Evolutionary conservation across 2,888 invertebrate species (phyloP).

Genomic region (Drosophila paranaensis): DNA sequence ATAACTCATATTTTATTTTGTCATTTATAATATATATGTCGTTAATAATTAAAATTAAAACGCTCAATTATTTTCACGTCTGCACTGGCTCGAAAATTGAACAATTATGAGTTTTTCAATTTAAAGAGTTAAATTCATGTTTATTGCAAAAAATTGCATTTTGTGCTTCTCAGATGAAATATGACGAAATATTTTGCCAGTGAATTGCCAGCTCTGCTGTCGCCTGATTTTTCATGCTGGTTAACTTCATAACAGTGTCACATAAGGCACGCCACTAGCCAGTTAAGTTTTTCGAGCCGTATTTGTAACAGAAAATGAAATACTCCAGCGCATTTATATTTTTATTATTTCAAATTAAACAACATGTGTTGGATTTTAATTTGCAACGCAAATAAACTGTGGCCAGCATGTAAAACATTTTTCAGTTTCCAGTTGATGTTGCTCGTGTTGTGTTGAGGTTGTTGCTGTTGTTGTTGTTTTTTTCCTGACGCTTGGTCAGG

Average conservation of each 20-base stretch:
- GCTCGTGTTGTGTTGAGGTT: conserved; percentile 8
- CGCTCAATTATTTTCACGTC: neutral
- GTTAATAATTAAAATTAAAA: too few relatives aligned
- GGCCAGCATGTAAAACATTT: conserved; percentile 70
- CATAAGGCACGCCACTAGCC: conserved; percentile 16
- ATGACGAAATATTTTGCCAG: conserved; percentile 29
- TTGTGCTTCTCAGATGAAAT: conserved; percentile 6
- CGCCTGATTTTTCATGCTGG: conserved; percentile 72
- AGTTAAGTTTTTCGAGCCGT: conserved; percentile 29
- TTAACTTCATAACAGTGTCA: conserved; percentile 62
- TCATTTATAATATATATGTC: too few relatives aligned
- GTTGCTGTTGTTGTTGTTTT: conserved; percentile 5
- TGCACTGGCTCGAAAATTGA: neutral
- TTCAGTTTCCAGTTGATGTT: conserved; percentile 20
- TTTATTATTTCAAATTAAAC: conserved; percentile 70
- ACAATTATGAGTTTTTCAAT: neutral
- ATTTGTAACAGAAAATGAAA: conserved; percentile 13
- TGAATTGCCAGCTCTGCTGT: conserved; percentile 48
- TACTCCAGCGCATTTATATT: conserved; percentile 18
- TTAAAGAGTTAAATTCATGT: conserved; percentile 25
- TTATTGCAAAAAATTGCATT: neutral
- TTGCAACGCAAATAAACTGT: conserved; percentile 69
- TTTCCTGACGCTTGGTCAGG: conserved; percentile 53
- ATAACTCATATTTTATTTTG: too few relatives aligned
- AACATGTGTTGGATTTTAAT: conserved; percentile 76